A percentile compares a stretch with the other conserved stretches of the same genome.
phyloP scores from a whole-genome alignment of 2,113 vertebrate species.

The Lophura nycthemera region DNA sequence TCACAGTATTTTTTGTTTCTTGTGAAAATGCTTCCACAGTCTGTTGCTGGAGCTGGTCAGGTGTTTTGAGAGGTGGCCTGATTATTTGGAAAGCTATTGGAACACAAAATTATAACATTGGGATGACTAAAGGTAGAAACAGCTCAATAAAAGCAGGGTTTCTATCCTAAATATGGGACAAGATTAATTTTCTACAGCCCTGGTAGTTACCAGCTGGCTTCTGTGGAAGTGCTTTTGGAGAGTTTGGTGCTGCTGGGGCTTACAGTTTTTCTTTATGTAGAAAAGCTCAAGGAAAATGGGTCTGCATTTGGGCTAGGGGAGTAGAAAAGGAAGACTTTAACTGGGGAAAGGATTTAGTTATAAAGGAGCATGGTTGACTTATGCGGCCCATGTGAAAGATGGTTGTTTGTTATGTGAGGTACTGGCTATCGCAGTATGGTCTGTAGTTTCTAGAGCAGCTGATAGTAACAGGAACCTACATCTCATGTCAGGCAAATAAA shows the following conservation, averaged over 20 bases:
- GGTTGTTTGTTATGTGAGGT: neutral
- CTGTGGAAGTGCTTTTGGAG: neutral
- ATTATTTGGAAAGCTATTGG: neutral
- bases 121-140: neutral
- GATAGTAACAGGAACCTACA: neutral
- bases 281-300: neutral
- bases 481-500: neutral
- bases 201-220: neutral
- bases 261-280: neutral
- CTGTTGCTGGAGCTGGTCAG: rapidly evolving
- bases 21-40: rapidly evolving
- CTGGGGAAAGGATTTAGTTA: neutral
- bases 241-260: neutral
- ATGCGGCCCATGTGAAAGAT: neutral
- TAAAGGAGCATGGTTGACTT: neutral
- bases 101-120: neutral
- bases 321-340: neutral
- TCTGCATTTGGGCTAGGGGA: neutral
- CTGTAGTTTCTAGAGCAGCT: neutral
- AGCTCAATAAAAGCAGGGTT: neutral
- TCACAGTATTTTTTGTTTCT: rapidly evolving
- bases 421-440: neutral
- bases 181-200: neutral
- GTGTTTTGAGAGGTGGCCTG: neutral
- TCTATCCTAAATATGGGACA: neutral